Evolutionary conservation across 2,113 vertebrate species (phyloP), one percentile per base, ranked within the genome.

Genomic region (Rhinoptilus africanus): DNA sequence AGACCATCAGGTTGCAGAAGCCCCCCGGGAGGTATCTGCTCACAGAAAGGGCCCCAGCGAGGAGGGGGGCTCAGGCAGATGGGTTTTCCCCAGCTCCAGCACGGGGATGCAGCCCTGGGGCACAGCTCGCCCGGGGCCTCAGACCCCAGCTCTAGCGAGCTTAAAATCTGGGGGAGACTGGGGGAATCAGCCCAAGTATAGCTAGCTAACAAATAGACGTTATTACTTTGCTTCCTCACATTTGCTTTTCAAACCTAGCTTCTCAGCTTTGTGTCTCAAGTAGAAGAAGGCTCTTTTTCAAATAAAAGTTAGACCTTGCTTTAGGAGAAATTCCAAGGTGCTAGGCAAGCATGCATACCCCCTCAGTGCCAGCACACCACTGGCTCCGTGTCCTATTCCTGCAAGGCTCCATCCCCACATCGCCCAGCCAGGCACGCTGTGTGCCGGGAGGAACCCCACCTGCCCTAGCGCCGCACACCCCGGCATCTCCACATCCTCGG

Each of bases 331-430:
- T 43, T 20, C 20, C 34, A 48, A 56, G 41, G 34, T 23, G 48
- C 27, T 5, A 5, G 24, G 57, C 21, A 22, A n/a, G 19, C 27
- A 28, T 1, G 10, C 28, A 20, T 41, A 35, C 22, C 8, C 17
- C 10, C 73, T 43, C 6, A 0, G 0, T 15, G 17, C 32, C 11
- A 37, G 41, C 2, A 1, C 24, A 10, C 12, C 13, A 1, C 28
- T 18, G 41, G 39, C 72, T 67, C 62, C 19, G 1, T 2, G 3
- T 26, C 34, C 71, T 12, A 0, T 5, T 43, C 6, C 43, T 2
- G 0, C 59, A 24, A 19, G 30, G 53, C 12, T 26, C n/a, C 57
- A 14, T 24, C 51, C 57, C 51, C 3, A 1, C 10, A 4, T 30
- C 5, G 1, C 37, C 37, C 56, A 9, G 24, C 35, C 45, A 12